These are phyloP conservation scores for Xestia ashworthii DNA, from an alignment of 2,888 invertebrate species.

Conservation along the genomic window DNA sequence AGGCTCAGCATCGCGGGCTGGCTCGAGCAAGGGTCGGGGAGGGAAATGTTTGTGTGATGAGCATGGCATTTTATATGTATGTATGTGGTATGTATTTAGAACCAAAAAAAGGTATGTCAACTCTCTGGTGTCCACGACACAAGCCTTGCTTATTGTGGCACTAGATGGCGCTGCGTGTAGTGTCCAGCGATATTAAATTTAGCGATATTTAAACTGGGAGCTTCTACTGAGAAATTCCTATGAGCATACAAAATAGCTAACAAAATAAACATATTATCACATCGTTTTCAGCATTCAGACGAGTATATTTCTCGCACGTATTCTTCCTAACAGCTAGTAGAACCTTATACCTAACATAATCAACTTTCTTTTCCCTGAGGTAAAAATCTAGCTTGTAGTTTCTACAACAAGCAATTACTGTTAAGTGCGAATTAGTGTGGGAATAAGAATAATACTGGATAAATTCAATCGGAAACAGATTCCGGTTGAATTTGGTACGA, in stretches of 20 bases:
- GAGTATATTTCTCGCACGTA: background rate
- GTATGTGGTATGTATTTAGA: too few relatives aligned
- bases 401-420: constrained; percentile 51
- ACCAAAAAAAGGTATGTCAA: too few relatives aligned
- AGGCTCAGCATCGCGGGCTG: too few relatives aligned
- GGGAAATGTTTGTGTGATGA: too few relatives aligned
- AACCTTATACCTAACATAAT: constrained; percentile 20
- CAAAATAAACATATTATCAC: background rate
- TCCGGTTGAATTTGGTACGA: constrained; percentile 13
- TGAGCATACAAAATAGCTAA: background rate
- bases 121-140: too few relatives aligned
- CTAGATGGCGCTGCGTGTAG: too few relatives aligned
- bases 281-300: background rate
- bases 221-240: background rate
- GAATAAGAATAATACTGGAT: constrained; percentile 39
- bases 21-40: too few relatives aligned
- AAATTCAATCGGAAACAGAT: constrained; percentile 50
- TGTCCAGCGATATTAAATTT: too few relatives aligned
- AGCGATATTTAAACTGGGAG: too few relatives aligned
- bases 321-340: background rate
- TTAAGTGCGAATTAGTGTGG: constrained; percentile 42
- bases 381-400: constrained; percentile 26
- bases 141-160: too few relatives aligned
- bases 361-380: constrained; percentile 16
- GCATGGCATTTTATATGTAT: too few relatives aligned